phyloP scores from a whole-genome alignment of 2,888 invertebrate genomes.

The Acrocyrtus sp. region DNA sequence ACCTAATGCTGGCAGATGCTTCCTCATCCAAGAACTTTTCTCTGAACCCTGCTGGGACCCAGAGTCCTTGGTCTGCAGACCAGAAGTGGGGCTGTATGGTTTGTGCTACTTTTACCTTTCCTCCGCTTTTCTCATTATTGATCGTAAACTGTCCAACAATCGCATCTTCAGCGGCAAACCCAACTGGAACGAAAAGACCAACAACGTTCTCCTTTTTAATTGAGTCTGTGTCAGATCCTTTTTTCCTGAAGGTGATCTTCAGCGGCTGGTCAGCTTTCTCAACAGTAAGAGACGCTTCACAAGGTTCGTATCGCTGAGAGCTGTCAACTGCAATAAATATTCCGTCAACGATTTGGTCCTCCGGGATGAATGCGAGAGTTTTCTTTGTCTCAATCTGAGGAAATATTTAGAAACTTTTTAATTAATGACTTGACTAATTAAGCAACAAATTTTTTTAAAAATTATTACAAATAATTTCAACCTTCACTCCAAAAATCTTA shows the following conservation, averaged over 20 bases:
- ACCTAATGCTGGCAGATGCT: too few species aligned
- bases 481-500: not conserved
- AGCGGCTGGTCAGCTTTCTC: too few species aligned
- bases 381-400: conserved; percentile 1
- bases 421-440: too few species aligned
- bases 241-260: not conserved
- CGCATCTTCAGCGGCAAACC: conserved; percentile 6
- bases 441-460: not conserved
- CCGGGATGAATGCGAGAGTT: not conserved
- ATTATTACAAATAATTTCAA: not conserved
- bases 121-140: not conserved
- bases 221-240: not conserved
- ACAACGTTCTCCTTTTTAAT: not conserved
- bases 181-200: not conserved
- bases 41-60: conserved; percentile 5
- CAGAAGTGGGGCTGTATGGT: conserved; percentile 4
- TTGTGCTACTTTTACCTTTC: not conserved
- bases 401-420: not conserved
- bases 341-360: not conserved
- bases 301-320: too few species aligned
- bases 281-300: too few species aligned
- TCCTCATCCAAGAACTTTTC: too few species aligned
- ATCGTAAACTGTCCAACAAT: not conserved
- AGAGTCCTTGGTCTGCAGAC: not conserved
- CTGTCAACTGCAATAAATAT: not conserved